phyloP scores from a whole-genome alignment of 2,888 invertebrate species.

The Merodon equestris region DNA sequence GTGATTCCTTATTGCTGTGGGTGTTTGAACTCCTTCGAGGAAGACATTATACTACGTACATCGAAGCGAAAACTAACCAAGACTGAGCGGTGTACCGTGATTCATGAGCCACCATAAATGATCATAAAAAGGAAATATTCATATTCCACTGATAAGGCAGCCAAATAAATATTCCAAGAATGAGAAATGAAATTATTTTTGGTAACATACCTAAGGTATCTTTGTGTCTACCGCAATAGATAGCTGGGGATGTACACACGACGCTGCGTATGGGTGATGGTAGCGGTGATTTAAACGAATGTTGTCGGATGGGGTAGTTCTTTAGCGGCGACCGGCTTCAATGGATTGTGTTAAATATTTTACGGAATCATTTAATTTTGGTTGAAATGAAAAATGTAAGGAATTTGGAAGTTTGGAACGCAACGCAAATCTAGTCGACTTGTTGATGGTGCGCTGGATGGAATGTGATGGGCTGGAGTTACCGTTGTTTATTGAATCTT shows the following conservation, averaged over 20 bases:
- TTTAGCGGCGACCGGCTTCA: not conserved
- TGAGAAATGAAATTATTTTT: conserved; percentile 61
- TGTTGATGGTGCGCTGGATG: too few species aligned
- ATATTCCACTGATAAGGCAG: conserved; percentile 66
- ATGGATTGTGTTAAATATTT: conserved; percentile 28
- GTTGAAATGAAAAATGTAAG: conserved; percentile 52
- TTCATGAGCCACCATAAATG: conserved; percentile 66
- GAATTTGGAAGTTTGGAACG: conserved; percentile 44
- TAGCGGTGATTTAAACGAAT: conserved; percentile 13
- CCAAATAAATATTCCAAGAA: conserved; percentile 65
- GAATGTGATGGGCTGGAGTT: too few species aligned
- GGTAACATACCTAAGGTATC: too few species aligned
- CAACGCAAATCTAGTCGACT: conserved; percentile 51
- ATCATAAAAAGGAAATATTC: conserved; percentile 68
- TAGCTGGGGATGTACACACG: too few species aligned
- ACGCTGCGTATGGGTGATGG: conserved; percentile 34
- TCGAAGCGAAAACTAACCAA: conserved; percentile 20
- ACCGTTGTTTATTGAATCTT: too few species aligned
- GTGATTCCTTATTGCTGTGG: conserved; percentile 63
- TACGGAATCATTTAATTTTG: conserved; percentile 54
- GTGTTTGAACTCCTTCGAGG: conserved; percentile 61
- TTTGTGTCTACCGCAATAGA: too few species aligned
- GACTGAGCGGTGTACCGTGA: conserved; percentile 54
- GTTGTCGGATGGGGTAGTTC: conserved; percentile 5
- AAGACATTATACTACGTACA: conserved; percentile 30